Percentiles rank a stretch among this genome's conserved stretches.
phyloP scores from a whole-genome alignment of 2,797 vertebrate species.

The Brachyrhaphis roseni region DNA sequence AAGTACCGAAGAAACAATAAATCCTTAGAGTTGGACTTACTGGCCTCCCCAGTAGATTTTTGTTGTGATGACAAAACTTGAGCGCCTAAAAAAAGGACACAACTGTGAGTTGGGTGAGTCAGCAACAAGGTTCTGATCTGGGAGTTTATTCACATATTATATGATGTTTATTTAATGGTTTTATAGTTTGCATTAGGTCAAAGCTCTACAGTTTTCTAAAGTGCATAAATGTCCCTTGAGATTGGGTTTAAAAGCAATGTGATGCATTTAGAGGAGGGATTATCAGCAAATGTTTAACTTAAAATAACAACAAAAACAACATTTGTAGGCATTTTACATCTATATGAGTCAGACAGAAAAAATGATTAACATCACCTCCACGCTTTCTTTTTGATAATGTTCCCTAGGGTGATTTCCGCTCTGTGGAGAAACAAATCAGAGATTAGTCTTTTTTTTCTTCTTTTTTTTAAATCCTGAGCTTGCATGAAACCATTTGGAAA shows the following conservation, averaged over 20 bases:
- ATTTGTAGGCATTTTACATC: conserved; percentile 31
- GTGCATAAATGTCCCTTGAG: conserved; percentile 37
- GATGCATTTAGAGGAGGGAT: conserved; percentile 38
- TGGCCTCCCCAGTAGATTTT: conserved; percentile 95
- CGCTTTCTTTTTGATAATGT: conserved; percentile 91
- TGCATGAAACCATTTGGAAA: conserved; percentile 2
- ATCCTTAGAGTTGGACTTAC: conserved; percentile 79
- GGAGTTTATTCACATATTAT: conserved; percentile 21
- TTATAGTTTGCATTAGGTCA: conserved; percentile 38
- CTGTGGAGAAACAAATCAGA: conserved; percentile 68
- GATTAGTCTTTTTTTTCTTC: neutral
- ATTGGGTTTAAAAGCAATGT: conserved; percentile 31
- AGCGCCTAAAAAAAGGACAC: conserved; percentile 79
- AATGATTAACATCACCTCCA: conserved; percentile 84
- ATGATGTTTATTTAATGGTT: conserved; percentile 35
- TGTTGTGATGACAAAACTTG: conserved; percentile 93
- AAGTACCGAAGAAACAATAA: neutral
- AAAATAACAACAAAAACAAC: neutral
- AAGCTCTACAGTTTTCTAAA: conserved; percentile 25
- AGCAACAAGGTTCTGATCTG: conserved; percentile 13
- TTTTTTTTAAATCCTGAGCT: conserved; percentile 11
- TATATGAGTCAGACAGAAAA: conserved; percentile 33
- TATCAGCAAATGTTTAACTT: conserved; percentile 22
- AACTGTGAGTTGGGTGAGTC: conserved; percentile 12
- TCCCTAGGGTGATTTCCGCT: conserved; percentile 90